These are phyloP conservation scores for Chymomyza fuscimana DNA, from an alignment of 2,888 invertebrate species.

Conservation along the genomic window DNA sequence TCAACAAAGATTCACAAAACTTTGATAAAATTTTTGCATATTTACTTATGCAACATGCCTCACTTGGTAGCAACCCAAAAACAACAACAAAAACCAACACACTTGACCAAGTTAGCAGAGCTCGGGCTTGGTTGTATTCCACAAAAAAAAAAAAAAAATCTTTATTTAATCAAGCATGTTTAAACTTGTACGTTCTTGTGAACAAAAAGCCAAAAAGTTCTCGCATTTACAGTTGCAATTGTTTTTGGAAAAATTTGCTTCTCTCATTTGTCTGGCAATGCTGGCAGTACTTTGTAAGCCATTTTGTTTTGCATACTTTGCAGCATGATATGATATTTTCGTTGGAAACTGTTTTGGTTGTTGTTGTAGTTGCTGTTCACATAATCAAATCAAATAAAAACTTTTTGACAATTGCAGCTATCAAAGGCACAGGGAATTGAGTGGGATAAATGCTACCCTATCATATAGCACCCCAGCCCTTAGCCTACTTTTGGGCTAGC, in stretches of 20 bases:
- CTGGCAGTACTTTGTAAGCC: conserved; percentile 43
- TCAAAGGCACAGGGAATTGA: conserved; percentile 13
- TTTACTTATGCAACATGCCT: conserved; percentile 54
- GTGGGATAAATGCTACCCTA: not conserved
- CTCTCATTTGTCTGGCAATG: conserved; percentile 34
- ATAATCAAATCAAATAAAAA: conserved; percentile 72
- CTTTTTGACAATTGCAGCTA: conserved; percentile 50
- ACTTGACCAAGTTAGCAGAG: conserved; percentile 43
- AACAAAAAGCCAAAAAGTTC: conserved; percentile 43
- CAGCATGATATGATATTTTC: conserved; percentile 16
- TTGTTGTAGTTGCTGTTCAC: conserved; percentile 20
- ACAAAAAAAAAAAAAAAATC: conserved; percentile 59
- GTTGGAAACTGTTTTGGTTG: conserved; percentile 13
- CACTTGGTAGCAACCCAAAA: too few species aligned
- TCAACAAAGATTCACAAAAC: conserved; percentile 29
- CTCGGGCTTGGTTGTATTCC: not conserved
- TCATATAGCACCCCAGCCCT: too few species aligned
- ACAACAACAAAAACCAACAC: not conserved
- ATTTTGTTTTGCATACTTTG: conserved; percentile 44
- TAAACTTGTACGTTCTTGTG: conserved; percentile 35
- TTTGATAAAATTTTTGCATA: conserved; percentile 50
- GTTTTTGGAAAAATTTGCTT: conserved; percentile 45
- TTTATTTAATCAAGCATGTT: conserved; percentile 71
- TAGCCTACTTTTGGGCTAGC: not conserved
- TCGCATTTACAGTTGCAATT: conserved; percentile 44